Base-by-base conservation (phyloP, 2,113 vertebrate species). In the Pseudopodoces humilis region DNA sequence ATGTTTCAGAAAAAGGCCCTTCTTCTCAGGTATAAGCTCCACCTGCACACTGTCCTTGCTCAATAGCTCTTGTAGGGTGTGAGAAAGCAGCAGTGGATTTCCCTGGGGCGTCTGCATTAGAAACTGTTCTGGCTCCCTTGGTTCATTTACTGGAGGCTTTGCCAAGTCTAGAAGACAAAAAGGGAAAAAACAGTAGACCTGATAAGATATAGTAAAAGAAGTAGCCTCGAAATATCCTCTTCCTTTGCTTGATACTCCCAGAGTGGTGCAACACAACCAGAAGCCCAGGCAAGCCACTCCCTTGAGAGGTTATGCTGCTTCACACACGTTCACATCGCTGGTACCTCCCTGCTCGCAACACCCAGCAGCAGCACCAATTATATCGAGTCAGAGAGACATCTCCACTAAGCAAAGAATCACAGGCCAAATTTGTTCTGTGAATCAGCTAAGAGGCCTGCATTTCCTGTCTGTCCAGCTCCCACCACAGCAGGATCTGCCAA, bases 11-110 rank as follows among this genome's bases (percentile, higher is more conserved):
- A 99, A 99, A 83, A 99, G 98, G 37, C 99, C 99, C 88, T 99
- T 99, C 98, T 99, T 99, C 98, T 99, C 99, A 1, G 99, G 99
- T 68, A 99, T 99, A 70, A 99, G 98, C 97, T 99, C 99, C 97
- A 99, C 98, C 93, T 98, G 98, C 84, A 99, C 98, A 0, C 96
- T 97, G 69, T 99, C 99, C 59, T 98, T 98, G 93, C 95, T 97
- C 98, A 99, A 96, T 83, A 99, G 98, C 77, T 98, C 98, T 88
- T 98, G 98, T 53, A 99, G 97, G 30, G 98, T 99, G 92, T 98
- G 96, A 35, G 98, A 95, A 77, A 99, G 94, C 68, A 98, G 97
- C 92, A 99, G 97, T 9, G 97, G 98, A 91, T 98, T 98, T 68
- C 98, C 98, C 83, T 97, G 98, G 27, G 97, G 96, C 20, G 95